Evolutionary conservation across 2,888 invertebrate genomes (phyloP).

Genomic region (Macrophya annulata): DNA sequence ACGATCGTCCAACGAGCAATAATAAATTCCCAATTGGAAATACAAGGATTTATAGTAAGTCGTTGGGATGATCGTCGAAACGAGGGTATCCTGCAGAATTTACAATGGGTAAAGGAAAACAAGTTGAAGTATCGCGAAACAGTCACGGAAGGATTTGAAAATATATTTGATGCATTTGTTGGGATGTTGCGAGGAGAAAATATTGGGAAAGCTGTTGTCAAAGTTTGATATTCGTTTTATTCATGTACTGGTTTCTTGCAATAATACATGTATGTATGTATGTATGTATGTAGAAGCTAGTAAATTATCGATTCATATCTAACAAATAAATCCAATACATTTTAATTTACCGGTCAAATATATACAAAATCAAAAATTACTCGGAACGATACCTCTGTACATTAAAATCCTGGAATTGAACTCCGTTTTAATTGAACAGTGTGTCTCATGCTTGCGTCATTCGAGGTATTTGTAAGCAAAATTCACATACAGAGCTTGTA

Average conservation of each 20-base stretch:
- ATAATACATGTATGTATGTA: not conserved
- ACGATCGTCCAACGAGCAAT: slow-evolving; percentile 82
- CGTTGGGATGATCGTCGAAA: slow-evolving; percentile 83
- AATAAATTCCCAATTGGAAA: slow-evolving; percentile 82
- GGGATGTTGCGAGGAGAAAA: slow-evolving; percentile 86
- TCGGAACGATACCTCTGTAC: too few species aligned
- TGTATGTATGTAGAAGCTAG: too few species aligned
- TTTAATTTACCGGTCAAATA: too few species aligned
- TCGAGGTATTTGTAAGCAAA: too few species aligned
- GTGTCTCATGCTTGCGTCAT: too few species aligned
- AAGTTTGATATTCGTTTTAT: slow-evolving; percentile 77
- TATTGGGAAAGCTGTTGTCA: slow-evolving; percentile 87
- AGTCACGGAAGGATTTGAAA: slow-evolving; percentile 87
- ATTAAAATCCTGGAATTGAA: too few species aligned
- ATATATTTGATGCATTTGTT: slow-evolving; percentile 86
- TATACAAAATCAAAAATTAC: too few species aligned
- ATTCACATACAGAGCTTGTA: too few species aligned
- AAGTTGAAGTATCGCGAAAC: slow-evolving; percentile 88
- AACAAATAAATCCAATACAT: too few species aligned
- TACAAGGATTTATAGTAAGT: slow-evolving; percentile 84
- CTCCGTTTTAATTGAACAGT: too few species aligned
- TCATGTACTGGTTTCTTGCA: not conserved
- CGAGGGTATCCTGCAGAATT: slow-evolving; percentile 85
- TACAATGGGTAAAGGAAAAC: slow-evolving; percentile 85
- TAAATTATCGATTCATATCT: too few species aligned